phyloP scores from a whole-genome alignment of 2,113 vertebrate genomes.

The Mesembrinibis cayennensis region DNA sequence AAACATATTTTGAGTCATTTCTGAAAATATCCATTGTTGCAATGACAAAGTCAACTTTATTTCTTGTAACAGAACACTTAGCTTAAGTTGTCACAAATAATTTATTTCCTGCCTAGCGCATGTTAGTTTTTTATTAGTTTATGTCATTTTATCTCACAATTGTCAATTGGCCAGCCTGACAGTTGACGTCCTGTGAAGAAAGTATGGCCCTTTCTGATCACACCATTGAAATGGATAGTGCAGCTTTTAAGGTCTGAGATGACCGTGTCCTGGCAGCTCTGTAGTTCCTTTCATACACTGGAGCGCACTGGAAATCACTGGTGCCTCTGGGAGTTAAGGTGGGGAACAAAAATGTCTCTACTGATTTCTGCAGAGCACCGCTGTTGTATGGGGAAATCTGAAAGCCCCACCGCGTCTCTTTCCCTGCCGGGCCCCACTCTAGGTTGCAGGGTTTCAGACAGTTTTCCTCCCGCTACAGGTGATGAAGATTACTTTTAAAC shows the following conservation, averaged over 20 bases:
- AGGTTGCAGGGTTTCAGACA: neutral
- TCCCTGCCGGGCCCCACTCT: neutral
- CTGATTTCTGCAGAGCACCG: neutral
- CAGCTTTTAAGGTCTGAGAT: neutral
- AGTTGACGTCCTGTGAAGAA: neutral
- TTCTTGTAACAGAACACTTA: neutral
- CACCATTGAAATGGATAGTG: neutral
- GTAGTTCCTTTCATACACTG: neutral
- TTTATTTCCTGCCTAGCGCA: neutral
- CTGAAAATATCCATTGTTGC: neutral
- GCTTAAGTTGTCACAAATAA: neutral
- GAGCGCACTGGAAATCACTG: neutral
- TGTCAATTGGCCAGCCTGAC: neutral
- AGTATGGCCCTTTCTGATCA: neutral
- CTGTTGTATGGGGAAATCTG: neutral
- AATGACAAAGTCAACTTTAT: neutral
- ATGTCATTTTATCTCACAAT: neutral
- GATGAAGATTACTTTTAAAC: neutral
- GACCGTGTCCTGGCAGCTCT: neutral
- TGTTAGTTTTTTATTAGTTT: neutral
- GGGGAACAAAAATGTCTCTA: neutral
- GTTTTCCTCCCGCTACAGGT: neutral
- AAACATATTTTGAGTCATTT: neutral
- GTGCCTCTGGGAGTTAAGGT: neutral
- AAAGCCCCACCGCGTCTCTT: neutral